A percentile compares a stretch with the other conserved stretches of the same genome.
phyloP scores from a whole-genome alignment of 2,888 invertebrate species.

The Diaphora mendica region DNA sequence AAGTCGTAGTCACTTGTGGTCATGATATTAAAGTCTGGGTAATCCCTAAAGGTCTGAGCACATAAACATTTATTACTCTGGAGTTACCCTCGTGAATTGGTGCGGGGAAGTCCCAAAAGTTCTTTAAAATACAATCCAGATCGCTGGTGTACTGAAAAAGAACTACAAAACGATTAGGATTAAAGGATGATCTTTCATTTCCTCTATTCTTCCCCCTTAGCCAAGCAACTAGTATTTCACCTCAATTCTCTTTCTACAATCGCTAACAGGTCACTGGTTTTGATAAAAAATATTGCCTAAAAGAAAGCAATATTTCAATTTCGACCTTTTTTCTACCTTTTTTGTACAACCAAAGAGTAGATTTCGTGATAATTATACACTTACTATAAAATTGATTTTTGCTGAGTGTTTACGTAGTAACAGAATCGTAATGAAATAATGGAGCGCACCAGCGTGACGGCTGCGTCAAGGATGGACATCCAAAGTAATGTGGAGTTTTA shows the following conservation, averaged over 20 bases:
- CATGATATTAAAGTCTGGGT: neutral
- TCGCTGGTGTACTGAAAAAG: no score
- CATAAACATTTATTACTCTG: neutral
- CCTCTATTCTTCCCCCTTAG: neutral
- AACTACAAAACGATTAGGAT: neutral
- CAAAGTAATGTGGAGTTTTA: constrained; percentile 41
- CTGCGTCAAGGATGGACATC: constrained; percentile 47
- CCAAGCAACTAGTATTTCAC: no score
- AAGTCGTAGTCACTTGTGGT: constrained; percentile 3
- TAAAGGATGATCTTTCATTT: neutral
- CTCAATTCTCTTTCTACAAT: no score
- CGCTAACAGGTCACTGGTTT: no score
- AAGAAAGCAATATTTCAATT: no score
- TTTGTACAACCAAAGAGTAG: no score
- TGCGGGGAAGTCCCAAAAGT: neutral
- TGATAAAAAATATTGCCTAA: no score
- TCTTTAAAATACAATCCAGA: no score
- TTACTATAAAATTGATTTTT: neutral
- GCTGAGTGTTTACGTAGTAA: constrained; percentile 23
- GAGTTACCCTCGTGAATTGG: neutral
- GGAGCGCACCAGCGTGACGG: constrained; percentile 48
- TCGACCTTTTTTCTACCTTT: neutral
- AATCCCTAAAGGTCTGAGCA: neutral
- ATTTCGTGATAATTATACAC: neutral
- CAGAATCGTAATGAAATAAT: constrained; percentile 42